Percentiles rank a stretch among this genome's conserved stretches.
These are phyloP conservation scores for Grus americana DNA, from an alignment of 2,113 vertebrate genomes.

Conservation along the genomic window DNA sequence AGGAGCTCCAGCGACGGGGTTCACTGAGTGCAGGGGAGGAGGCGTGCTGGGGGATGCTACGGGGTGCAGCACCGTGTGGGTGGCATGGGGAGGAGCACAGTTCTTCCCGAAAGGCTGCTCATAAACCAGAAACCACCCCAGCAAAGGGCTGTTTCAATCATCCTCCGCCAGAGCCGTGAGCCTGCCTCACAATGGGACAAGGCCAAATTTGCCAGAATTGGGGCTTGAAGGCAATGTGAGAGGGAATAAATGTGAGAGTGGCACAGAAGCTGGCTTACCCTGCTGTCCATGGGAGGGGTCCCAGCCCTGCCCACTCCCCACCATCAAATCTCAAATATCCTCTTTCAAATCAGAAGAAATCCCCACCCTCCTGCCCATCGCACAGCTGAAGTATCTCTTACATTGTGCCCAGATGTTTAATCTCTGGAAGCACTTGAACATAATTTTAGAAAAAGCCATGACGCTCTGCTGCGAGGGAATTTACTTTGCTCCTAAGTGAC, in stretches of 20 bases:
- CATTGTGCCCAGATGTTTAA: not conserved
- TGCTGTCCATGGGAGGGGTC: no score
- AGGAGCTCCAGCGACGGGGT: not conserved
- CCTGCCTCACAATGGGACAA: no score
- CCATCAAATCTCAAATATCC: not conserved
- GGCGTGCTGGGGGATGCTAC: not conserved
- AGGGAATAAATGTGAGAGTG: no score
- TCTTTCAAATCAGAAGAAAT: not conserved
- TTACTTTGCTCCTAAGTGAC: not conserved
- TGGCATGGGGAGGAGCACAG: not conserved
- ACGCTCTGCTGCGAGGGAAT: not conserved
- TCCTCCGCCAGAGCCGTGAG: no score
- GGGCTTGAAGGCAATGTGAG: no score
- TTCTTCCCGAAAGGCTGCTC: not conserved
- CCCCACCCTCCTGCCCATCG: not conserved
- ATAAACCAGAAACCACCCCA: not conserved
- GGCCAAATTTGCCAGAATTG: no score
- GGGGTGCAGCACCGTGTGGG: not conserved
- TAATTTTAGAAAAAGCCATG: not conserved
- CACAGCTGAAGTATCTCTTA: not conserved
- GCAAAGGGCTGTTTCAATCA: no score
- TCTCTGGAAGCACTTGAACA: not conserved
- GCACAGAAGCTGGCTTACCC: no score
- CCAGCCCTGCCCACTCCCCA: not conserved
- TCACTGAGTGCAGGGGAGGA: rapidly evolving